A percentile compares a stretch with the other conserved stretches of the same genome.
These are phyloP conservation scores for Zaprionus camerounensis DNA, from an alignment of 1,140 invertebrate species.

Conservation along the genomic window DNA sequence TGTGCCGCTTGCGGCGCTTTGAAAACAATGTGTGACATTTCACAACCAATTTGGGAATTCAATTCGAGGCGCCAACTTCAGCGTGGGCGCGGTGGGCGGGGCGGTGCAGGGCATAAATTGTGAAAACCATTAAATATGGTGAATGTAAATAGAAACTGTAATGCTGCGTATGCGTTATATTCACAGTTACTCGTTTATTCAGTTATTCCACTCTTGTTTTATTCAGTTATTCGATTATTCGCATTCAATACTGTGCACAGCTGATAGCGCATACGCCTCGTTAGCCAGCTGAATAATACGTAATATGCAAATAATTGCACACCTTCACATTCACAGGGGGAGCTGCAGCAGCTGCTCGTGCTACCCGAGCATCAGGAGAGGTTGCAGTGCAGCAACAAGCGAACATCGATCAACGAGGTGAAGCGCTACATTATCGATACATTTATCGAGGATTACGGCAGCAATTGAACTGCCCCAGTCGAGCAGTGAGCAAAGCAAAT, in stretches of 20 bases:
- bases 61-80: background rate
- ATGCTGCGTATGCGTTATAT: slow-evolving; percentile 31
- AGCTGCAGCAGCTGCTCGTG: slow-evolving; percentile 77
- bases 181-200: background rate
- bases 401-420: slow-evolving; percentile 82
- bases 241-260: slow-evolving; percentile 24
- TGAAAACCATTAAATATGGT: slow-evolving; percentile 35
- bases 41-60: slow-evolving; percentile 36
- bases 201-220: background rate
- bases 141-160: slow-evolving; percentile 31
- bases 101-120: slow-evolving; percentile 13
- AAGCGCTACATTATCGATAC: slow-evolving; percentile 84
- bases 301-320: slow-evolving; percentile 51
- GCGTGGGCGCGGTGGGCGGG: background rate
- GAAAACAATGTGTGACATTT: slow-evolving; percentile 38
- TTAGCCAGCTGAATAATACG: slow-evolving; percentile 49
- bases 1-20: background rate
- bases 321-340: slow-evolving; percentile 63
- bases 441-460: slow-evolving; percentile 80
- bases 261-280: slow-evolving; percentile 61
- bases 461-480: slow-evolving; percentile 54
- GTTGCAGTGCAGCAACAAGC: slow-evolving; percentile 75
- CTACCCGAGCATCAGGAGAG: slow-evolving; percentile 80
- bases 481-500: slow-evolving; percentile 48
- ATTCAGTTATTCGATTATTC: slow-evolving; percentile 3